These are phyloP conservation scores for Siphlonurus alternatus DNA, from an alignment of 2,888 invertebrate species.

Conservation along the genomic window DNA sequence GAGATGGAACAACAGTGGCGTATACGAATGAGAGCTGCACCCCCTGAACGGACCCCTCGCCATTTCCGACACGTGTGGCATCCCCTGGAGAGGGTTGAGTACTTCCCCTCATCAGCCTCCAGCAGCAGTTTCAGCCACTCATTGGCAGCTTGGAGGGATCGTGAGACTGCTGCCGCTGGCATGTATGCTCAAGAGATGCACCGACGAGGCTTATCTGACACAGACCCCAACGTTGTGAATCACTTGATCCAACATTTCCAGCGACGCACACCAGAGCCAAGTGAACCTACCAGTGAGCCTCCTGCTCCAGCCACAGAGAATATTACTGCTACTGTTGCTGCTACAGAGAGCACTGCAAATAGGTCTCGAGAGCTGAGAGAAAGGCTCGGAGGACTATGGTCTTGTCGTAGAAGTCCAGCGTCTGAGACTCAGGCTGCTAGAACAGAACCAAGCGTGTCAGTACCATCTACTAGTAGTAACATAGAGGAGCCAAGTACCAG, in stretches of 20 bases:
- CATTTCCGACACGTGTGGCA: background rate
- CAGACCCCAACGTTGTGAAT: background rate
- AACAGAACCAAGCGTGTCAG: background rate
- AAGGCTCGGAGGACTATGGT: background rate
- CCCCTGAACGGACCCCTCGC: background rate
- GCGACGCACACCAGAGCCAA: background rate
- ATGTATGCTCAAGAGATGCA: background rate
- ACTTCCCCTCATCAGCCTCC: background rate
- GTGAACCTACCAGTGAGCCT: background rate
- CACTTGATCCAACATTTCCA: background rate
- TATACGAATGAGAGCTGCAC: background rate
- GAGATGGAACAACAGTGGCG: constrained; percentile 20
- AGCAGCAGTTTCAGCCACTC: background rate
- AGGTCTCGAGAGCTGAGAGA: background rate
- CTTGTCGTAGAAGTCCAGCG: background rate
- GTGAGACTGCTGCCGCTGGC: background rate
- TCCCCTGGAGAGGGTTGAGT: background rate
- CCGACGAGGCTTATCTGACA: background rate
- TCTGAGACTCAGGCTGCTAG: background rate
- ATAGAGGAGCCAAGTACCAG: background rate
- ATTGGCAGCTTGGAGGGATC: background rate
- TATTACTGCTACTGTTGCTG: background rate
- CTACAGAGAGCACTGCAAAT: background rate
- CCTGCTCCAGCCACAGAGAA: background rate
- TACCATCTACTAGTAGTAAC: background rate